phyloP scores from a whole-genome alignment of 2,113 vertebrate species.

The Syngnathus floridae region DNA sequence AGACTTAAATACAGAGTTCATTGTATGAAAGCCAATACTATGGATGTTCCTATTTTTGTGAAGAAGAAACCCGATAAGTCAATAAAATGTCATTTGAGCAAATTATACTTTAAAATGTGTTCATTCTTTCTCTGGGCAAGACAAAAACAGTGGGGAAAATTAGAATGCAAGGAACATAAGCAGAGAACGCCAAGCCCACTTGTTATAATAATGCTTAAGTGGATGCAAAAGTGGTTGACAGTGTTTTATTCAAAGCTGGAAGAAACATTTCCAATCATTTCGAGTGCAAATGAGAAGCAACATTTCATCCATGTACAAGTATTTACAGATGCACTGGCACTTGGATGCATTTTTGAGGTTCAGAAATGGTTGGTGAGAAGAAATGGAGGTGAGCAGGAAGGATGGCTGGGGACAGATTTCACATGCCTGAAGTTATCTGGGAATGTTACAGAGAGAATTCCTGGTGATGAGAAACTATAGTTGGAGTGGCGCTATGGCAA shows the following conservation, averaged over 20 bases:
- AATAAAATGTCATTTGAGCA: conserved; percentile 50
- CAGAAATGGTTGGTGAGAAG: conserved; percentile 48
- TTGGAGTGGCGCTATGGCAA: conserved; percentile 25
- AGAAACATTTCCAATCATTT: conserved; percentile 62
- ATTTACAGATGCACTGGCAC: conserved; percentile 70
- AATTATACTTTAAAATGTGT: not conserved
- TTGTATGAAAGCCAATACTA: conserved; percentile 53
- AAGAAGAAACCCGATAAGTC: conserved; percentile 52
- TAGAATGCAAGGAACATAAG: not conserved
- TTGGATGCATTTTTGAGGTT: conserved; percentile 55
- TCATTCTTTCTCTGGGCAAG: not conserved
- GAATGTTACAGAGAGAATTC: conserved; percentile 59
- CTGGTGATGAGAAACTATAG: conserved; percentile 14
- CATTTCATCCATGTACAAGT: conserved; percentile 64
- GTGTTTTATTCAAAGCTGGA: conserved; percentile 68
- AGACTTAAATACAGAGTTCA: conserved; percentile 35
- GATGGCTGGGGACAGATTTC: conserved; percentile 53
- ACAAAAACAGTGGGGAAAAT: not conserved
- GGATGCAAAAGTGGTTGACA: conserved; percentile 52
- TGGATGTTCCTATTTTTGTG: conserved; percentile 66
- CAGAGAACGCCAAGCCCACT: not conserved
- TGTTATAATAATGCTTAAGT: conserved; percentile 2
- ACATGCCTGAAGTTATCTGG: conserved; percentile 55
- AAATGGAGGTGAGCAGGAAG: conserved; percentile 44
- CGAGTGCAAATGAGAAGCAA: conserved; percentile 66